These are phyloP conservation scores for Phylloscopus collybita DNA, from an alignment of 2,797 vertebrate genomes.

Conservation along the genomic window DNA sequence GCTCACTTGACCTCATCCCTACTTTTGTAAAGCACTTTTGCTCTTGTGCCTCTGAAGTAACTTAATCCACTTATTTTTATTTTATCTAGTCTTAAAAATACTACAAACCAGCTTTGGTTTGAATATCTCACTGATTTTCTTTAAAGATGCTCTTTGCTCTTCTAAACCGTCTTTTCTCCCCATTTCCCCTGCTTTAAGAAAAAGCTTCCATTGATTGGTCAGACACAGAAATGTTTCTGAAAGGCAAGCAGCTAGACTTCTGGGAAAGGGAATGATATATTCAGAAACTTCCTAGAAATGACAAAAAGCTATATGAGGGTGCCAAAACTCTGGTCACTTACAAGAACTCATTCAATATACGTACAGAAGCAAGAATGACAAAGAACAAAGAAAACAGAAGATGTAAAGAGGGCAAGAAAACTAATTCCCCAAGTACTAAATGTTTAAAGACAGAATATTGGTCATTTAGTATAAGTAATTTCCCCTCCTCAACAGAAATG, in stretches of 20 bases:
- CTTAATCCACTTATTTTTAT: neutral
- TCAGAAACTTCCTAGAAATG: neutral
- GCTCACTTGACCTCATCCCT: neutral
- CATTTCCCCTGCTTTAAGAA: neutral
- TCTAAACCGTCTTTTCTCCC: neutral
- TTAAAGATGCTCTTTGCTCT: neutral
- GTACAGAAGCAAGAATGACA: neutral
- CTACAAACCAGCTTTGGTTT: neutral
- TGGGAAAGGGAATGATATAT: neutral
- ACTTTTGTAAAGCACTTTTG: accelerated
- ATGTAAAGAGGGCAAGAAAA: neutral
- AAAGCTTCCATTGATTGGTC: neutral
- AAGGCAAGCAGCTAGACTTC: neutral
- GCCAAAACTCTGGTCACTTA: neutral
- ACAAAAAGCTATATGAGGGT: neutral
- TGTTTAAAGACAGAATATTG: neutral
- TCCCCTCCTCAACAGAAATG: neutral
- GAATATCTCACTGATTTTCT: neutral
- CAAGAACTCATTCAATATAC: neutral
- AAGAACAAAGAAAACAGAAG: neutral
- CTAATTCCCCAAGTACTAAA: neutral
- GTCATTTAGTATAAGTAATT: neutral
- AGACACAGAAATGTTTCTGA: slow-evolving; percentile 13
- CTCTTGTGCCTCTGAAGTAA: neutral
- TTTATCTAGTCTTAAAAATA: neutral